A percentile compares a stretch with the other conserved stretches of the same genome.
Conservation (phyloP, 2,888 invertebrate species). For the Hoplodrina ambigua region DNA sequence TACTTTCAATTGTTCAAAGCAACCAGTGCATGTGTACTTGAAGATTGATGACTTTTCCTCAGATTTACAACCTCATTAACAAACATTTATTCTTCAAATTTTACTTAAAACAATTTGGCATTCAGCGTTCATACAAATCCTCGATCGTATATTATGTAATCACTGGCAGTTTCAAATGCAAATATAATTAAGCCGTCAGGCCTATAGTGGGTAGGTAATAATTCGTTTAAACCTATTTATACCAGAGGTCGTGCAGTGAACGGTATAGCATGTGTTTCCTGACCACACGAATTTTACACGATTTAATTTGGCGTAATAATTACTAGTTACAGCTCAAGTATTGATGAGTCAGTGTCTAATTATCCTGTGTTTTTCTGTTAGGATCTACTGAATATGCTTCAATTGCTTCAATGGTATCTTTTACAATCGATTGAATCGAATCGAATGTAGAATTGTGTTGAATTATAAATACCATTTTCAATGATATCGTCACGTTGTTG, state of each 20-base stretch:
- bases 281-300: slow-evolving; percentile 53
- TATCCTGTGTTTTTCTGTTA: not conserved
- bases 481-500: not conserved
- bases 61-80: slow-evolving; percentile 42
- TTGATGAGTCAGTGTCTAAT: slow-evolving; percentile 36
- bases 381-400: not conserved
- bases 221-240: slow-evolving; percentile 46
- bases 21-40: not conserved
- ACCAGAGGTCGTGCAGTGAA: slow-evolving; percentile 53
- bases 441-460: slow-evolving; percentile 7
- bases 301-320: slow-evolving; percentile 58
- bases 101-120: slow-evolving; percentile 39
- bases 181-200: slow-evolving; percentile 48
- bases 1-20: not conserved
- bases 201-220: slow-evolving; percentile 25
- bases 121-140: slow-evolving; percentile 46
- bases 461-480: not conserved
- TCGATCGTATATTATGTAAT: slow-evolving; percentile 42
- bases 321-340: slow-evolving; percentile 12
- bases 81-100: slow-evolving; percentile 45
- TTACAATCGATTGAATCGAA: slow-evolving; percentile 29
- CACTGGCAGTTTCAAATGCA: slow-evolving; percentile 40
- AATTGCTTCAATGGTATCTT: not conserved
- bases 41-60: slow-evolving; percentile 44
- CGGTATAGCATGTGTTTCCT: slow-evolving; percentile 60